Evolutionary conservation across 2,797 vertebrate genomes (phyloP).

Genomic region (Enteromius radiatus): DNA sequence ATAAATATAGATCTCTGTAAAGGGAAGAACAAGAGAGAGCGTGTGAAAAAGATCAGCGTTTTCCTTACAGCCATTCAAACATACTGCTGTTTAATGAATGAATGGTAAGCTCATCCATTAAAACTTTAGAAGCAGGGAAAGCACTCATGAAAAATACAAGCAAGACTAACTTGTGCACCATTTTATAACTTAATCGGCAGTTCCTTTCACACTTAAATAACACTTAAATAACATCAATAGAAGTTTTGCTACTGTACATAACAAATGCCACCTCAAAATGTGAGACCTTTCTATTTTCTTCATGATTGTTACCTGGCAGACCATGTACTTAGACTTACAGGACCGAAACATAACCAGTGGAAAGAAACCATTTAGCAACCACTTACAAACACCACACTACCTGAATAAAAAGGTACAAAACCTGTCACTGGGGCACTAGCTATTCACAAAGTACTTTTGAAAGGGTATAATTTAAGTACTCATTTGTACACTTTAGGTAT

Average conservation of each 20-base stretch:
- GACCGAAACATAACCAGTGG: neutral
- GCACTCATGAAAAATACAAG: conserved; percentile 7
- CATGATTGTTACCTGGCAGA: neutral
- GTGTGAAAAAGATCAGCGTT: conserved; percentile 8
- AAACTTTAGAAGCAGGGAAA: neutral
- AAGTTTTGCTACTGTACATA: neutral
- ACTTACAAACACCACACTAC: neutral
- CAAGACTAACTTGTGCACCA: neutral
- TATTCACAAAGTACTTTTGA: neutral
- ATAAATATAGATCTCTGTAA: conserved; percentile 49
- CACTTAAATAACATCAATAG: too few species aligned
- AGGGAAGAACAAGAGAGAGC: conserved; percentile 15
- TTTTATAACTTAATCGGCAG: neutral
- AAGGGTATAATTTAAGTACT: neutral
- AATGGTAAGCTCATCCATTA: conserved; percentile 11
- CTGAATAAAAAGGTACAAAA: neutral
- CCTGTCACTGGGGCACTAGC: neutral
- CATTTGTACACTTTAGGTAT: neutral
- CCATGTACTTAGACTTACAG: neutral
- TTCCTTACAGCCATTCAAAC: conserved; percentile 14
- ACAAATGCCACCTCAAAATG: neutral
- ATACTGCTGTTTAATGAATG: conserved; percentile 29
- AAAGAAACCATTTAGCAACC: neutral
- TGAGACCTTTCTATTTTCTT: neutral
- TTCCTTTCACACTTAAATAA: neutral